Conservation (phyloP, 2,888 invertebrate species). For the Ariolimax columbianus region DNA sequence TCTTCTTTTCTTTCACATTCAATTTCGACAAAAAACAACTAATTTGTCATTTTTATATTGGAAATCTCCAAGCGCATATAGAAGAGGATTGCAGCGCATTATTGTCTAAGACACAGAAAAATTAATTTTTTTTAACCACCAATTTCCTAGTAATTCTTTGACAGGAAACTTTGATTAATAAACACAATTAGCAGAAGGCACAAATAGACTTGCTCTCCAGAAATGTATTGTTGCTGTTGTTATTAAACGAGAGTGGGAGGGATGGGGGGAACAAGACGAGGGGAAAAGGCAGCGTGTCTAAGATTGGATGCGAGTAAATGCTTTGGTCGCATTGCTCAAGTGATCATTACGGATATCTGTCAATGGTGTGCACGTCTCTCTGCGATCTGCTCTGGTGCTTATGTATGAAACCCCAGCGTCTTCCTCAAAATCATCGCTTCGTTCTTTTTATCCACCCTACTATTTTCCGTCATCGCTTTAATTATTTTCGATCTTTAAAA, state of each 20-base stretch:
- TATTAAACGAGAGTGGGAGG: too few species aligned
- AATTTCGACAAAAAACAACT: too few species aligned
- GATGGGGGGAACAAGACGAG: background rate
- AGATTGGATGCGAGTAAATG: background rate
- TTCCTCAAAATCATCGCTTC: conserved; percentile 5
- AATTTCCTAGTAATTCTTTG: background rate
- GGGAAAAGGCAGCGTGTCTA: conserved; percentile 5
- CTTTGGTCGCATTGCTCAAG: conserved; percentile 21
- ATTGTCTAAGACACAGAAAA: too few species aligned
- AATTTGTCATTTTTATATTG: too few species aligned
- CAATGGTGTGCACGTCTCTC: conserved; percentile 23
- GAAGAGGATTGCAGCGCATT: too few species aligned
- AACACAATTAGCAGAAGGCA: background rate
- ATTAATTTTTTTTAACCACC: too few species aligned
- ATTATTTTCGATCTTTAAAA: conserved; percentile 34
- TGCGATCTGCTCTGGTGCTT: conserved; percentile 22
- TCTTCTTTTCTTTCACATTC: too few species aligned
- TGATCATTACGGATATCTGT: conserved; percentile 35
- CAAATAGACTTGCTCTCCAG: background rate
- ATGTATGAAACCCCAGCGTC: conserved; percentile 5
- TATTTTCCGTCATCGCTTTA: conserved; percentile 34
- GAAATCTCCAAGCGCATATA: too few species aligned
- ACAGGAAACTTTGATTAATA: background rate
- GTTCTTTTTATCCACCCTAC: background rate
- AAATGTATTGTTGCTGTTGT: background rate